Base-by-base conservation (phyloP, 2,888 invertebrate species). In the Lamellibrachia columna region DNA sequence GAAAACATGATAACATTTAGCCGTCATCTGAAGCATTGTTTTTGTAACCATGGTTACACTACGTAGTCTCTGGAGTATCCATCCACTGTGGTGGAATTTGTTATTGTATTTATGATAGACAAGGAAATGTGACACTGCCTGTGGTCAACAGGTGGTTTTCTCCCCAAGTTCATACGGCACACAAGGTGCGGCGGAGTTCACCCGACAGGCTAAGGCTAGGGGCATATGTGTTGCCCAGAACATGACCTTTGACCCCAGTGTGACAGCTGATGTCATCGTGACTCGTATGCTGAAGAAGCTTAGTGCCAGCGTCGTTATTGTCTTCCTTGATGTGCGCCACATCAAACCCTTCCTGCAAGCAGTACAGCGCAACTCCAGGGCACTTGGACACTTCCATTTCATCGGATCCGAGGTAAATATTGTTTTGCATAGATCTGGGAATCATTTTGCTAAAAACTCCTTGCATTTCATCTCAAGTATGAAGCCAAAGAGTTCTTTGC, bases 201-300 rank as follows among this genome's bases (percentile, higher is more conserved):
- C 94, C 90, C 93, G 95, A n/a, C 93, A 95, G 0, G 96, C 96
- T 7, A 93, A 92, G 7, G 93, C 95, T 11, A 96, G 96, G n/a
- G 28, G 60, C 93, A 95, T 96, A 90, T 96, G 96, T 93, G 94
- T 96, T 53, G 94, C 95, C 0, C 94, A 95, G 53, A 95, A 95
- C 60, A 94, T 95, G 92, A 94, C 94, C 8, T 95, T 95, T 3
- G 93, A 94, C 55, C 93, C 92, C 55, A 92, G 92, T 1, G 93
- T 95, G 2, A 93, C 93, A 3, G 90, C 91, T 1, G 95, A 95
- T 53, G 95, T 95, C 2, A 94, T 94, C 1, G 93, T 95, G 0
- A 52, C 92, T 0, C 92, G 92, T 28, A 93, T 96, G 3, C 90
- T 92, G 11, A 90, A 92, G 40, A 94, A 95, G 15, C 94, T 93